Evolutionary conservation across 2,888 invertebrate genomes (phyloP), one percentile per base, ranked within the genome.

Genomic region (Phyto melanocephala): DNA sequence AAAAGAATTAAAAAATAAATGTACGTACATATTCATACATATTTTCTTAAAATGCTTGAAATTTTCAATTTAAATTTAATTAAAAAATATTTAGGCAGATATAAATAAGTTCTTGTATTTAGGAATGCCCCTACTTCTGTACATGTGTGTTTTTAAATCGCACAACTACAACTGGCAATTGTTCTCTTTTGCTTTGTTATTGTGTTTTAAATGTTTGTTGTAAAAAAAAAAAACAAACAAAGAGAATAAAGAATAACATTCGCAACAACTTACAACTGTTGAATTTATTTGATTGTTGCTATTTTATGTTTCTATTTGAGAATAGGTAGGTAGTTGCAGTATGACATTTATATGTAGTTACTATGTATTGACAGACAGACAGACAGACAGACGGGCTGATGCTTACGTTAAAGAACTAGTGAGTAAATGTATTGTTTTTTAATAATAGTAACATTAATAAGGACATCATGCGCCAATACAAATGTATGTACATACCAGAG

Each of bases 401-500:
- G 50, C 10, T 22, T 5, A n/a, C n/a, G 22, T 24, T 17, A 0
- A 24, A 5, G 22, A 35, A 35, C 11, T 2, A 17, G 6, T 42
- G 45, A 54, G 35, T 45, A 65, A 42, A 1, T 40, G 42, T 37
- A 58, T 67, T 75, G 65, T 67, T 68, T 50, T 76, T 75, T 40
- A 58, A 75, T 56, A 70, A 33, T 13, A 52, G 52, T 54, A 15
- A 54, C 40, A 52, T 52, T 68, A 15, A 54, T 54, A 33, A 67
- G 58, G 58, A 68, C 58, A 67, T 33, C 47, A 76, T 33, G 42
- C 58, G 40, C n/a, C 40, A 37, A 24, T 42, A 54, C 68, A 70
- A 56, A 70, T 56, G n/a, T 67, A 58, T 37, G 28, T 76, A 5
- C n/a, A n/a, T n/a, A n/a, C n/a, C n/a, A n/a, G n/a, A n/a, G n/a